These are phyloP conservation scores for Mungos mungo DNA, from an alignment of 2,113 vertebrate species.

Conservation along the genomic window DNA sequence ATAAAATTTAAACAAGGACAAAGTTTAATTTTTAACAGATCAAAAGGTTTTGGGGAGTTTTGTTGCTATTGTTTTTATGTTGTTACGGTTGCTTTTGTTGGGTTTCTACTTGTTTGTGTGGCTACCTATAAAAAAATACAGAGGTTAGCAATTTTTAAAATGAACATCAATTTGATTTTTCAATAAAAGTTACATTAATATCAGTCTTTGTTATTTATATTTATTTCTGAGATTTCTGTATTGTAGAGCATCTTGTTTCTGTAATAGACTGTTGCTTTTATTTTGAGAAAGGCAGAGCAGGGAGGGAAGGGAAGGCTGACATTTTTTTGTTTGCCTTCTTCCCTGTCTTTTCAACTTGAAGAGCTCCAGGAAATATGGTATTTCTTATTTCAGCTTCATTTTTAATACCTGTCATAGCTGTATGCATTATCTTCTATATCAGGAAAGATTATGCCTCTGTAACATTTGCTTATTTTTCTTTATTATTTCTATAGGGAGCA, in stretches of 20 bases:
- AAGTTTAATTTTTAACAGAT: slow-evolving; percentile 18
- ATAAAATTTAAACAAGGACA: not conserved
- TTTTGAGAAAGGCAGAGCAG: not conserved
- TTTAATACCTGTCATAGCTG: not conserved
- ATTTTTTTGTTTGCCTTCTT: slow-evolving; percentile 27
- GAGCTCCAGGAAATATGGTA: not conserved
- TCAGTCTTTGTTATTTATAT: not conserved
- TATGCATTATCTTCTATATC: not conserved
- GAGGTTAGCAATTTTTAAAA: not conserved
- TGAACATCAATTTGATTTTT: not conserved
- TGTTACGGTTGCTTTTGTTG: not conserved
- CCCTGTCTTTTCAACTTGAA: not conserved
- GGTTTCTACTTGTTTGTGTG: not conserved
- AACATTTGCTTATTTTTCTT: slow-evolving; percentile 9
- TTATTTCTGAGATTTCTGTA: not conserved
- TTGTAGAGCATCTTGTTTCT: not conserved
- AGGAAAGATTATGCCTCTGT: not conserved
- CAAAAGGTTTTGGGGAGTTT: not conserved
- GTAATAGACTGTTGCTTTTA: not conserved
- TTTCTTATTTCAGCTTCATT: slow-evolving; percentile 27
- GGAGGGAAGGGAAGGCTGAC: not conserved
- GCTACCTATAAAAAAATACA: not conserved
- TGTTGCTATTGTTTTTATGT: not conserved
- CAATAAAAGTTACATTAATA: not conserved
- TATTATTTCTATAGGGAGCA: not conserved